Evolutionary conservation across 2,888 invertebrate species (phyloP), one percentile per base, ranked within the genome.

Genomic region (Harpagoxenus sublaevis): DNA sequence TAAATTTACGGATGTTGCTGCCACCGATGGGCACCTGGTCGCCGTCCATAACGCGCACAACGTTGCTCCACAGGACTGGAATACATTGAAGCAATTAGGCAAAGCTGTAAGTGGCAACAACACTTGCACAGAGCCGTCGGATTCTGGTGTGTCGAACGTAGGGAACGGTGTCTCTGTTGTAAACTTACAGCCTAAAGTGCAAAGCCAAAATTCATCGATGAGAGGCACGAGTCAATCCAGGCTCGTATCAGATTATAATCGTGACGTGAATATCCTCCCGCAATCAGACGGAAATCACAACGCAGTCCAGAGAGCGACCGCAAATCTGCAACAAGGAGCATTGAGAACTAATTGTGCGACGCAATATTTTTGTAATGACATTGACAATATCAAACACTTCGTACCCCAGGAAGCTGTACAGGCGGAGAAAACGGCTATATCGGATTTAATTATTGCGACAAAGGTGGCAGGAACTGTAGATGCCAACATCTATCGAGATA

Each of bases 381-480:
- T 51, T 63, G 60, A 86, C 23, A 85, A 83, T 68, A 48, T 73
- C 39, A 86, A 84, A 31, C 68, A 84, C 39, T 42, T 53, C 39
- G 55, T 70, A 31, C 9, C 70, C 39, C 85, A 86, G 63, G 84
- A 65, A 78, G 81, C 88, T 88, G 63, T 28, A 53, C 89, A 95
- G 84, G 95, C 94, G 89, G 92, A 73, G 8, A 95, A 60, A 91
- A 95, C 53, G 95, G 95, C 39, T 91, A 66, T 70, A 62, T 83
- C 23, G n/a, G 85, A 62, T 81, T 66, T 51, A 51, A 84, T 66
- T 63, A 55, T 48, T 53, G 75, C 42, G 18, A 57, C 42, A 51
- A 86, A 84, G 28, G 15, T 62, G 28, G 12, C 57, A 57, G 60
- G 2, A 63, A 42, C 23, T 48, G 31, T 31, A 10, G 57, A 68